Evolutionary conservation across 1,140 invertebrate genomes (phyloP), one percentile per base, ranked within the genome.

Genomic region (Solenopsis invicta): DNA sequence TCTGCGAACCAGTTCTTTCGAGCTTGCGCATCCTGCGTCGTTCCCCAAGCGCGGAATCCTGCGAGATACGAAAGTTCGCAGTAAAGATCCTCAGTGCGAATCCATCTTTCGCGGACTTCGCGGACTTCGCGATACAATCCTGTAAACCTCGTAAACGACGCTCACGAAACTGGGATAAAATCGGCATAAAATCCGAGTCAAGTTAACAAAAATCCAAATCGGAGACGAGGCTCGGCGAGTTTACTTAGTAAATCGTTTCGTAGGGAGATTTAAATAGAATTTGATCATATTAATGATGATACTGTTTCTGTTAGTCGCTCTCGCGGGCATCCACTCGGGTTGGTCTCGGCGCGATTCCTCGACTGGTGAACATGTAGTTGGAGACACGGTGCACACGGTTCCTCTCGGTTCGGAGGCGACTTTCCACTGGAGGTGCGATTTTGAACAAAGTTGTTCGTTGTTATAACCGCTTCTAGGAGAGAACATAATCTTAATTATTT

Each of bases 391-490:
- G 4, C 94, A 95, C 86, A 90, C 92, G 2, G 74, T 95, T 24
- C 94, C 95, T 0, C 91, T 95, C 5, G 94, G 95, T 3, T 94
- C 95, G 8, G 94, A 93, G 72, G 91, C 92, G 8, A 94, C 89
- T 13, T 92, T 95, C 61, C 90, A 94, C 87, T 95, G 95, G 95
- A 95, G 94, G 95, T 95, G 90, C 64, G 71, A 77, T 69, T 61
- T 64, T 8, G 6, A 75, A 85, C 6, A 64, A 52, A 0, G 52
- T 80, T 9, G 12, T 61, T 82, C 4, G 2, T n/a, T 3, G 16
- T 81, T 71, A 16, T 13, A 66, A 34, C 48, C 6, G 2, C 62
- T 6, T 13, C 29, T 18, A 64, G 12, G 0, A 78, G 64, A 18
- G 1, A 2, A 78, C 66, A 66, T 34, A 13, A 41, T 29, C 24